Percentiles rank a stretch among this genome's conserved stretches.
Evolutionary conservation across 2,113 vertebrate species (phyloP).

Genomic region (Atrichornis clamosus): DNA sequence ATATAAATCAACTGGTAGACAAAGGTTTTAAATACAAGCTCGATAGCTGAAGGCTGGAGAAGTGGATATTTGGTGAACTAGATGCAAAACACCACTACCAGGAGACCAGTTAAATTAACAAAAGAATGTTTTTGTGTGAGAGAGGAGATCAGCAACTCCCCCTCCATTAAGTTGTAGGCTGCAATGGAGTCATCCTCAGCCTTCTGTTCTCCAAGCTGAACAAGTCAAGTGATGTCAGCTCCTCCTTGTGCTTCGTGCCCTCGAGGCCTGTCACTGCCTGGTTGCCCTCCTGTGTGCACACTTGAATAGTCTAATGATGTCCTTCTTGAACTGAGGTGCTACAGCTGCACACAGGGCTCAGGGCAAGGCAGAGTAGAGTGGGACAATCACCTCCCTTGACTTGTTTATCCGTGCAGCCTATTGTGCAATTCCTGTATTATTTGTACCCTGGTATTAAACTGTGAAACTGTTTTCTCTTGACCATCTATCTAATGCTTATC

Average conservation of each 20-base stretch:
- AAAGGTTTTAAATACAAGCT: not conserved
- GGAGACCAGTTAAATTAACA: not conserved
- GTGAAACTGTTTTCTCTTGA: not conserved
- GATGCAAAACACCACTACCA: not conserved
- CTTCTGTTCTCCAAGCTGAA: not conserved
- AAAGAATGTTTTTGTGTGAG: not conserved
- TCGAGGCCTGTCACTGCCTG: rapidly evolving
- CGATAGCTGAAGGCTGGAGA: not conserved
- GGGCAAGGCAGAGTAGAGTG: not conserved
- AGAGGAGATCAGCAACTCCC: not conserved
- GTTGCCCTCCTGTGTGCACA: not conserved
- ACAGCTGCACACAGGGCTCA: not conserved
- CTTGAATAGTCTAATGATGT: not conserved
- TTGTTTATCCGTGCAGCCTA: not conserved
- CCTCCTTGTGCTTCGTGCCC: not conserved
- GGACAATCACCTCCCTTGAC: rapidly evolving
- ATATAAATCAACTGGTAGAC: not conserved
- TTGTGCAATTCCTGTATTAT: not conserved
- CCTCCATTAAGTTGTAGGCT: not conserved
- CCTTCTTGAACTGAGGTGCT: not conserved
- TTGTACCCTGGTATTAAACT: not conserved
- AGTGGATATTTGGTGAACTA: not conserved
- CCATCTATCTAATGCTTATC: not conserved
- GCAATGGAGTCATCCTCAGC: too few species aligned
- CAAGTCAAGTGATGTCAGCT: not conserved